A percentile compares a stretch with the other conserved stretches of the same genome.
Conservation (phyloP, 2,113 vertebrate species). For the Colossoma macropomum region DNA sequence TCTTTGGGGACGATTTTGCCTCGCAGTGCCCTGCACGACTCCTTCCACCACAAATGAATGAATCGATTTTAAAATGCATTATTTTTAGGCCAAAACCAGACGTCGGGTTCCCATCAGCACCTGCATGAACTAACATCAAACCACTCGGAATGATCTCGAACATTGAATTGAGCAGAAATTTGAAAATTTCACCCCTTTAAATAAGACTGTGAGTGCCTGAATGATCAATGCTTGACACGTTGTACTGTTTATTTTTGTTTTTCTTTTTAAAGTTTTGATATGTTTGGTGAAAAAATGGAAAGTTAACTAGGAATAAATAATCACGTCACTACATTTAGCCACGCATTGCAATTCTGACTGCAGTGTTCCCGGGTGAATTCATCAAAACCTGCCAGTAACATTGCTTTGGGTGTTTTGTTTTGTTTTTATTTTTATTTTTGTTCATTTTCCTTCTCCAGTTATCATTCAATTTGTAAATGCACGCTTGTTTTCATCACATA, state of each 20-base stretch:
- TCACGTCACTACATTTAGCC: constrained; percentile 39
- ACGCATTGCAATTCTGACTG: constrained; percentile 45
- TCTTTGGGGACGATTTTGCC: too few species aligned
- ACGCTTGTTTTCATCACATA: constrained; percentile 52
- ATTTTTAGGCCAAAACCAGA: too few species aligned
- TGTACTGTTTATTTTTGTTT: constrained; percentile 45
- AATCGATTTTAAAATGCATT: too few species aligned
- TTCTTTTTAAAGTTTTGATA: constrained; percentile 54
- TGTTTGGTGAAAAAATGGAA: constrained; percentile 40
- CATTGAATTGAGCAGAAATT: too few species aligned
- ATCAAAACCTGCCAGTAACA: constrained; percentile 22
- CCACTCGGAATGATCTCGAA: too few species aligned
- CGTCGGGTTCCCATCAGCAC: too few species aligned
- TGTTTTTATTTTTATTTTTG: neutral
- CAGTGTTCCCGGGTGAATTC: constrained; percentile 52
- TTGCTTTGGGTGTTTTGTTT: neutral
- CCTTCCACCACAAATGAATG: too few species aligned
- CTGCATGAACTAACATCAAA: too few species aligned
- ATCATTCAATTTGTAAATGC: constrained; percentile 46
- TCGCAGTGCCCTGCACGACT: too few species aligned
- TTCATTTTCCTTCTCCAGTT: constrained; percentile 37
- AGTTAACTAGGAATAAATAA: constrained; percentile 11
- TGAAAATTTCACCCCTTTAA: neutral
- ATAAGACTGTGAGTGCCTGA: constrained; percentile 41
- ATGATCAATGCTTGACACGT: constrained; percentile 47